Conservation (phyloP, 2,888 invertebrate genomes). For the Zygaena filipendulae region DNA sequence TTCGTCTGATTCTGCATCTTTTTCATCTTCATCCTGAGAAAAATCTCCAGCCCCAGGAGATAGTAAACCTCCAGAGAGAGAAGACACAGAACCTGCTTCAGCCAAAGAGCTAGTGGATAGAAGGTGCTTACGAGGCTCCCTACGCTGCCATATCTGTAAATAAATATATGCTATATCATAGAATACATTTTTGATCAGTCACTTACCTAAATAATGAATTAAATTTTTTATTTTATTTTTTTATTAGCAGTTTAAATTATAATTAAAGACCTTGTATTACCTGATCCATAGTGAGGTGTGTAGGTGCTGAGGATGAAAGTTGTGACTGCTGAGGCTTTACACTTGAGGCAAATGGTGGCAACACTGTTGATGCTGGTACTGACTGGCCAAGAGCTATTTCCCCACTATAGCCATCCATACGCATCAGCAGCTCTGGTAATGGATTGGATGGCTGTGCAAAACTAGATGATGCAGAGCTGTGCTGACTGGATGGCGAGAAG, state of each 20-base stretch:
- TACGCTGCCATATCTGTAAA: slow-evolving; percentile 81
- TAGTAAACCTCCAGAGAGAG: slow-evolving; percentile 83
- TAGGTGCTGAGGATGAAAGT: slow-evolving; percentile 88
- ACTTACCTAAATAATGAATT: no score
- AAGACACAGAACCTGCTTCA: slow-evolving; percentile 87
- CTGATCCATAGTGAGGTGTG: slow-evolving; percentile 83
- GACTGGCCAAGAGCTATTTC: slow-evolving; percentile 72
- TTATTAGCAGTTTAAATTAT: not conserved
- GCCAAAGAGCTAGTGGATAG: slow-evolving; percentile 86
- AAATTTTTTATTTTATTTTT: no score
- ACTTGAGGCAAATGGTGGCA: slow-evolving; percentile 50
- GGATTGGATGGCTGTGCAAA: slow-evolving; percentile 54
- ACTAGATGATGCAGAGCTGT: slow-evolving; percentile 65
- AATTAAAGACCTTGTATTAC: no score
- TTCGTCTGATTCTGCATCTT: slow-evolving; percentile 80
- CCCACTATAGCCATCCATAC: slow-evolving; percentile 69
- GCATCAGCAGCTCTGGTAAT: slow-evolving; percentile 74
- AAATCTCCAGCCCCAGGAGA: slow-evolving; percentile 82
- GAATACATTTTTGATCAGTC: no score
- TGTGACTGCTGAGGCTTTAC: slow-evolving; percentile 67
- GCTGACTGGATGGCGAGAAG: slow-evolving; percentile 76
- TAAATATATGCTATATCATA: slow-evolving; percentile 5
- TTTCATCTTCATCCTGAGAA: slow-evolving; percentile 85
- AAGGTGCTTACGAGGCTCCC: slow-evolving; percentile 88
- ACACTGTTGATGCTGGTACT: slow-evolving; percentile 68